Base-by-base conservation (phyloP, 2,888 invertebrate species). In the Hofmannophila pseudospretella region DNA sequence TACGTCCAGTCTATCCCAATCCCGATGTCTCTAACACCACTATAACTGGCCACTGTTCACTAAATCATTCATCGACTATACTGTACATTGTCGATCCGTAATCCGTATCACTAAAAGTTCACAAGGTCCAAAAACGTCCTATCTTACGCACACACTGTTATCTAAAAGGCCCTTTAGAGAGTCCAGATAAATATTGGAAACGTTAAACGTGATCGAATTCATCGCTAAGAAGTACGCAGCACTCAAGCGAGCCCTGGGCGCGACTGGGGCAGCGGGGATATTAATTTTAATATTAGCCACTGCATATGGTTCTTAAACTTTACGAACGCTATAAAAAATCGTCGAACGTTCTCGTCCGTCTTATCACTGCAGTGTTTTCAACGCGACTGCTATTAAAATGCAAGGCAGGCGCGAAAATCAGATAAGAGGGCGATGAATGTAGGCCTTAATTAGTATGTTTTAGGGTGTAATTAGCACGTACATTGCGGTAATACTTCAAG, bases 271-370 rank as follows among this genome's bases (percentile, higher is more conserved):
- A 67, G 70, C 72, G 75, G 71, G 77, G 65, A 75, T 77, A 84
- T 77, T 73, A 77, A 81, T 77, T 84, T 84, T 84, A 86, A 81
- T 84, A 82, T 75, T 85, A 86, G 84, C 73, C 63, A 67, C 73
- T 44, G 48, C 71, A 44, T 51, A 49, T 42, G 74, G 19, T 65
- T 67, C 75, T 71, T 82, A 85, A 86, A 79, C 67, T 79, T 58
- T 62, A 7, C 16, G 11, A 20, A 2, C 20, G 20, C 30, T 11
- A 28, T n/a, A 16, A 16, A 16, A 16, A 16, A 16, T 4, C 3
- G 10, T 20, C n/a, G n/a, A 23, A n/a, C 2, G 2, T n/a, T 2
- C 23, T 1, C 23, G 16, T 16, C 45, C 58, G 54, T 53, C 45
- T 43, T 55, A 44, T 38, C 43, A 37, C 43, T 29, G 25, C 33